phyloP scores from a whole-genome alignment of 2,888 invertebrate genomes.

The Boloria euphrosyne region DNA sequence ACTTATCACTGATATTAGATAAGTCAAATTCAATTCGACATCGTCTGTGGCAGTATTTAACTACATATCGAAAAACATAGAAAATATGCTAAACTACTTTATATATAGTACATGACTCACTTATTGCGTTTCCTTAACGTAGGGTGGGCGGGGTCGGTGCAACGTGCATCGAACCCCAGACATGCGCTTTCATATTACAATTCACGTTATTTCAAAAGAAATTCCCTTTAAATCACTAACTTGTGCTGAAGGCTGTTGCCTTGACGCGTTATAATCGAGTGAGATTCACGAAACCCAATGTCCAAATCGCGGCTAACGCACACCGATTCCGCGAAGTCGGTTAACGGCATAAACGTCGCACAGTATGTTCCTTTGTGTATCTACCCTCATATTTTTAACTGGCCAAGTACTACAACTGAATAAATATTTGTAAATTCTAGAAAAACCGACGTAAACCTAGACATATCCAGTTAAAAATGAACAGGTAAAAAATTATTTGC shows the following conservation, averaged over 20 bases:
- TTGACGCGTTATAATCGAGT: slow-evolving; percentile 26
- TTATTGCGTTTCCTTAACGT: slow-evolving; percentile 76
- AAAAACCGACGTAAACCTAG: slow-evolving; percentile 13
- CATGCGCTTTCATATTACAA: too few species aligned
- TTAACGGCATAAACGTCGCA: slow-evolving; percentile 19
- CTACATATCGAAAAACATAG: slow-evolving; percentile 78
- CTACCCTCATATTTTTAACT: slow-evolving; percentile 34
- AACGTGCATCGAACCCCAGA: too few species aligned
- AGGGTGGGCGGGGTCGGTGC: slow-evolving; percentile 45
- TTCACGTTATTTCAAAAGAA: too few species aligned
- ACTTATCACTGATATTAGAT: slow-evolving; percentile 36
- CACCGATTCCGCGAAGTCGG: neutral
- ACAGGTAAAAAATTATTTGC: slow-evolving; percentile 26
- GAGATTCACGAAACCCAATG: slow-evolving; percentile 44
- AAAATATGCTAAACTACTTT: slow-evolving; percentile 76
- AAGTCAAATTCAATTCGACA: slow-evolving; percentile 31
- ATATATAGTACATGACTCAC: slow-evolving; percentile 74
- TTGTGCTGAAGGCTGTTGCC: neutral
- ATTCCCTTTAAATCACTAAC: too few species aligned
- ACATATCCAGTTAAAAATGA: slow-evolving; percentile 31
- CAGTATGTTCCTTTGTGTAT: slow-evolving; percentile 33
- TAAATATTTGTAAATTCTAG: slow-evolving; percentile 4
- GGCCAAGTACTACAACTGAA: slow-evolving; percentile 22
- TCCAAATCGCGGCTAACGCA: neutral
- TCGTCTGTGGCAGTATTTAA: slow-evolving; percentile 72